Evolutionary conservation across 2,888 invertebrate species (phyloP).

Genomic region (Schizotus pectinicornis): DNA sequence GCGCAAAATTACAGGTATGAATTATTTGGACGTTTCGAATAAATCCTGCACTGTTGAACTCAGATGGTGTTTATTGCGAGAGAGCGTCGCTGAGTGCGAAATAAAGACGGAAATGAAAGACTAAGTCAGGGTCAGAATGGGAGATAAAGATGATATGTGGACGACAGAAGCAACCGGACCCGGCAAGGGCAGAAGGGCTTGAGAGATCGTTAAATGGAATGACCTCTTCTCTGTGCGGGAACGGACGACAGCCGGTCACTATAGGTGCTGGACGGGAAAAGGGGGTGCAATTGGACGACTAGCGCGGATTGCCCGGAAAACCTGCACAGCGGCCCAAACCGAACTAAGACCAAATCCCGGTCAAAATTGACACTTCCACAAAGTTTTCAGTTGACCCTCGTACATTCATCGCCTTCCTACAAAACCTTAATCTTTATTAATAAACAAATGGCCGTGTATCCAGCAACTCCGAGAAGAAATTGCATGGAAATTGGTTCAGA

Average conservation of each 20-base stretch:
- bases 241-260: conserved; percentile 11
- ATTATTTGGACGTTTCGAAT: conserved; percentile 8
- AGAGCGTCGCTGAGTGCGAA: conserved; percentile 30
- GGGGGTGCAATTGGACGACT: not conserved
- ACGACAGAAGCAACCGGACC: conserved; percentile 29
- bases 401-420: too few relatives aligned
- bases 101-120: conserved; percentile 36
- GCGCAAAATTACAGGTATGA: conserved; percentile 2
- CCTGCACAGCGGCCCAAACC: too few relatives aligned
- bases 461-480: too few relatives aligned
- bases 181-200: conserved; percentile 5
- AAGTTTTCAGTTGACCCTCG: too few relatives aligned
- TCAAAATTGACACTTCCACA: too few relatives aligned
- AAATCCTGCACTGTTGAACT: conserved; percentile 9
- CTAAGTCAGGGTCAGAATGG: conserved; percentile 30
- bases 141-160: conserved; percentile 35
- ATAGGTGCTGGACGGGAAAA: not conserved
- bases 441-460: too few relatives aligned
- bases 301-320: conserved; percentile 1
- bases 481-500: too few relatives aligned
- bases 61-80: conserved; percentile 27
- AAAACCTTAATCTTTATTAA: too few relatives aligned
- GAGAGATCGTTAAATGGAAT: conserved; percentile 18
- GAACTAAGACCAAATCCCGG: too few relatives aligned
- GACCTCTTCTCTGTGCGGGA: conserved; percentile 5